Base-by-base conservation (phyloP, 2,113 vertebrate genomes). In the Aleadryas rufinucha region DNA sequence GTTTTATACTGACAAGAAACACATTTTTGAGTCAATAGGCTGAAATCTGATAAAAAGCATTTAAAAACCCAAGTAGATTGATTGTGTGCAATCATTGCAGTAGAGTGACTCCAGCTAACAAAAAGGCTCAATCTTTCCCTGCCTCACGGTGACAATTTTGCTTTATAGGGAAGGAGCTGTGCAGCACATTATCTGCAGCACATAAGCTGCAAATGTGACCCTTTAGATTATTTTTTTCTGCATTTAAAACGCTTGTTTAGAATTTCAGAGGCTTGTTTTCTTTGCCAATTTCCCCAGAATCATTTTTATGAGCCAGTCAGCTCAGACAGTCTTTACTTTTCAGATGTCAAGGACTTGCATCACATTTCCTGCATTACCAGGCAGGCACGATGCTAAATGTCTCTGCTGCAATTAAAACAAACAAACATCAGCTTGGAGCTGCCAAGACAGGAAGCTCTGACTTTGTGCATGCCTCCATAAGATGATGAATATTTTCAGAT, bases 41-140 rank as follows among this genome's bases (percentile, higher is more conserved):
- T 93, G 91, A 89, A 96, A 97, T 96, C 80, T 89, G 93, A 94
- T 96, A 93, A 88, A 90, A 95, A 87, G 28, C 71, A 77, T 92
- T 94, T 87, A 91, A 96, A 95, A 94, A 86, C 70, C 63, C 61
- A 28, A 89, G 84, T 8, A 83, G 92, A 92, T 74, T 56, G 42
- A 66, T 81, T 74, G 52, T 74, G 27, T 79, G 52, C 68, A 92
- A 80, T 92, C 89, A 87, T 60, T 90, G 72, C 61, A 84, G 90
- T 60, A 90, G 60, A 82, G 75, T n/a, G 66, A 92, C 84, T 75
- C 89, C 69, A 79, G 45, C 84, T 74, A 42, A 93, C 63, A 93
- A 90, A 96, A 82, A 52, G 57, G 68, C 68, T 94, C 86, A 69
- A 61, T 79, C 60, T 89, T 52, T 53, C 63, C 18, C 53, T 35